phyloP scores from a whole-genome alignment of 2,888 invertebrate species.

The Epirrita christyi region DNA sequence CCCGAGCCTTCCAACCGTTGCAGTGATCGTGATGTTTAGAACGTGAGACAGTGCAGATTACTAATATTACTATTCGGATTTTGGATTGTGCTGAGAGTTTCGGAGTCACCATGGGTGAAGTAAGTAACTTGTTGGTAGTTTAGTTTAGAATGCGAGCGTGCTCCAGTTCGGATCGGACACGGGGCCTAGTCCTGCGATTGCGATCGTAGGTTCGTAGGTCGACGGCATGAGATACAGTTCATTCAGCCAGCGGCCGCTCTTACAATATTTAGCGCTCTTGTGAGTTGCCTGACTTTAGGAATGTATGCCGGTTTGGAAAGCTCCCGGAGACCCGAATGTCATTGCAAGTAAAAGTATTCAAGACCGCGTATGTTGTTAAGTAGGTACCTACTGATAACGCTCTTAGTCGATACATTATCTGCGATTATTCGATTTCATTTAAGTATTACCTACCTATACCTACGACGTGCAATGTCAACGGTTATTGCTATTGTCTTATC shows the following conservation, averaged over 20 bases:
- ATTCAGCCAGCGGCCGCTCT: conserved; percentile 43
- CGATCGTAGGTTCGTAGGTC: conserved; percentile 74
- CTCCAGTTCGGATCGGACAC: conserved; percentile 61
- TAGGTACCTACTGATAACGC: conserved; percentile 69
- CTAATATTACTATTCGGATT: conserved; percentile 25
- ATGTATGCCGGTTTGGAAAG: conserved; percentile 69
- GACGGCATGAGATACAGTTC: conserved; percentile 60
- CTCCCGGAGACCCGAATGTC: conserved; percentile 49
- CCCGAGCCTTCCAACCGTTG: conserved; percentile 51
- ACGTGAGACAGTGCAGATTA: conserved; percentile 61
- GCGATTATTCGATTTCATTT: conserved; percentile 58
- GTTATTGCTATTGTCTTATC: conserved; percentile 73
- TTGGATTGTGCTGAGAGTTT: conserved; percentile 37
- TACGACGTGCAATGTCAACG: conserved; percentile 59
- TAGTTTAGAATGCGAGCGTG: conserved; percentile 57
- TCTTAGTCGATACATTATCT: conserved; percentile 63
- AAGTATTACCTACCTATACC: conserved; percentile 44
- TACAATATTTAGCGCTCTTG: conserved; percentile 45
- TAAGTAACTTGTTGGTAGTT: conserved; percentile 59
- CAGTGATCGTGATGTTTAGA: conserved; percentile 70
- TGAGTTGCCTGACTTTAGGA: conserved; percentile 55
- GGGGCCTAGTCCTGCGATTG: conserved; percentile 59
- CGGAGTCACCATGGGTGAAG: conserved; percentile 72
- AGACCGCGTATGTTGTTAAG: conserved; percentile 49
- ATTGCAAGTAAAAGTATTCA: conserved; percentile 50